Conservation (phyloP, 2,888 invertebrate genomes). For the Melipona bicolor region DNA sequence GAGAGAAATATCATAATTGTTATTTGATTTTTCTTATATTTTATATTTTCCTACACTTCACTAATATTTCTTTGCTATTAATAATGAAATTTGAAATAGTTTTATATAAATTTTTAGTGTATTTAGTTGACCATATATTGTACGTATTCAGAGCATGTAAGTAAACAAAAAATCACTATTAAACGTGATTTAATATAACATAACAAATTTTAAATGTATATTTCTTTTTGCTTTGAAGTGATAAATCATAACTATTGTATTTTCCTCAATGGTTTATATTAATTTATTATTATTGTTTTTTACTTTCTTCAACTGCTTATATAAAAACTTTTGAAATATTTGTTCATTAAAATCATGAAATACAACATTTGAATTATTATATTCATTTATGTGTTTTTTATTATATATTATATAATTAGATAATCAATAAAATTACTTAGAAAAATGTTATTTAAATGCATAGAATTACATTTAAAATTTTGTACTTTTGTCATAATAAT, state of each 20-base stretch:
- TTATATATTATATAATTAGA: neutral
- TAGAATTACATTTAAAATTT: neutral
- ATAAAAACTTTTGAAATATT: neutral
- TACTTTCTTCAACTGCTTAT: neutral
- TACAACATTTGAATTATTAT: neutral
- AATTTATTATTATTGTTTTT: neutral
- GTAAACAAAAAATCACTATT: neutral
- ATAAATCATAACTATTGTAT: neutral
- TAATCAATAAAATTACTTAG: neutral
- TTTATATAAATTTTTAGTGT: no score
- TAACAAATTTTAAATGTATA: neutral
- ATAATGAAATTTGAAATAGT: neutral
- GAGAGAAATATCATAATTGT: neutral
- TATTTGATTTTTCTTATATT: neutral
- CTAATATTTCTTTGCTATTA: neutral
- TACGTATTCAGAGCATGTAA: no score
- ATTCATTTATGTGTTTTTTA: neutral
- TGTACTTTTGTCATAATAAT: neutral
- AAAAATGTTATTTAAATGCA: neutral
- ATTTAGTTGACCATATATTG: neutral
- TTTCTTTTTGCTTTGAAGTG: neutral
- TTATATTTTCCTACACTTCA: neutral
- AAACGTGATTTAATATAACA: no score
- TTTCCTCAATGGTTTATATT: neutral
- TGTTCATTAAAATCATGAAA: neutral